A percentile compares a stretch with the other conserved stretches of the same genome.
phyloP scores from a whole-genome alignment of 2,113 vertebrate species.

The Prionailurus bengalensis region DNA sequence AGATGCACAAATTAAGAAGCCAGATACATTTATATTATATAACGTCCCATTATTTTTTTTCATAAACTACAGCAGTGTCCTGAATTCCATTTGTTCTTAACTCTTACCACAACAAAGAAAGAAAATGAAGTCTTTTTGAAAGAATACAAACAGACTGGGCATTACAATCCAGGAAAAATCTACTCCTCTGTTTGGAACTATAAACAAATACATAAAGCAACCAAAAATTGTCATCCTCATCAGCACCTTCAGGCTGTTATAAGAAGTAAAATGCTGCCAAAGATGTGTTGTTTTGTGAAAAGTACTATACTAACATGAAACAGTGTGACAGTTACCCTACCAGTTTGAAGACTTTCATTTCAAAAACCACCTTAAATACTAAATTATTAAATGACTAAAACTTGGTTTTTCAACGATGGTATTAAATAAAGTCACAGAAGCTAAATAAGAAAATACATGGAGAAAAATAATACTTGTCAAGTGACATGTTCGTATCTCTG shows the following conservation, averaged over 20 bases:
- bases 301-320: constrained; percentile 9
- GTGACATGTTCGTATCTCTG: neutral
- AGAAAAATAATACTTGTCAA: neutral
- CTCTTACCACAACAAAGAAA: constrained; percentile 1
- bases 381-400: constrained; percentile 42
- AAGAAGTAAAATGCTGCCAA: constrained; percentile 39
- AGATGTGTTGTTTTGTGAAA: constrained; percentile 56
- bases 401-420: neutral
- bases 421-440: constrained; percentile 35
- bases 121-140: neutral
- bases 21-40: neutral
- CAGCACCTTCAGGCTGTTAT: constrained; percentile 30
- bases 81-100: constrained; percentile 28
- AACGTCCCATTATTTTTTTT: neutral
- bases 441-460: neutral
- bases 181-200: constrained; percentile 34
- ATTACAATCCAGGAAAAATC: constrained; percentile 33
- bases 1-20: neutral
- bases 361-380: constrained; percentile 17
- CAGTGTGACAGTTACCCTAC: neutral
- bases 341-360: neutral
- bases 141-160: neutral
- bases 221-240: neutral
- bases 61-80: neutral
- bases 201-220: constrained; percentile 54